phyloP scores from a whole-genome alignment of 1,140 invertebrate species.

The Paraescarpia echinospica region DNA sequence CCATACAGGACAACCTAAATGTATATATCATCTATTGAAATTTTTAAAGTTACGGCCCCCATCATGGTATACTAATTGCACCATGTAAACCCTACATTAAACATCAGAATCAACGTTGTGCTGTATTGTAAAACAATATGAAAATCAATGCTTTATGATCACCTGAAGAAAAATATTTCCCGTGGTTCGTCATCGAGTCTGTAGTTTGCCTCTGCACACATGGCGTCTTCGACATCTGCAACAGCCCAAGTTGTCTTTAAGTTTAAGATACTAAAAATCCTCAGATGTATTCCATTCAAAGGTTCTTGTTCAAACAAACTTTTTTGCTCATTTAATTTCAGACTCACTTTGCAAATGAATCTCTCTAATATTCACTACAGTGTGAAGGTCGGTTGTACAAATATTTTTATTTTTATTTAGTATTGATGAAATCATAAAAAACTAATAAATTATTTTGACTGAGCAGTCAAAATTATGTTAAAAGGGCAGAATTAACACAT shows the following conservation, averaged over 20 bases:
- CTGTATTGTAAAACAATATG: background rate
- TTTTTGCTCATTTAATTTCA: background rate
- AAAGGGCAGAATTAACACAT: background rate
- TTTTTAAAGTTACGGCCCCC: no score
- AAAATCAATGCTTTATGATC: conserved; percentile 9
- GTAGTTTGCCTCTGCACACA: conserved; percentile 77
- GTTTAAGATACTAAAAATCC: conserved; percentile 12
- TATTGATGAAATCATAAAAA: background rate
- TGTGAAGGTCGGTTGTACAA: background rate
- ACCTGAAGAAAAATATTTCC: conserved; percentile 79
- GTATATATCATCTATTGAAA: no score
- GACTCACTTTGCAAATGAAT: background rate
- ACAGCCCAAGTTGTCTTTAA: conserved; percentile 33
- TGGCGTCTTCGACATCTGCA: conserved; percentile 66
- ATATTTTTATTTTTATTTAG: background rate
- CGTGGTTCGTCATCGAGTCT: conserved; percentile 69
- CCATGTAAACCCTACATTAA: background rate
- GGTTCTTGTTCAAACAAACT: background rate
- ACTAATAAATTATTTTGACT: background rate
- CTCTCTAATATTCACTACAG: background rate
- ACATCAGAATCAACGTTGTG: background rate
- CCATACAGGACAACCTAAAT: no score
- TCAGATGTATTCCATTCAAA: background rate
- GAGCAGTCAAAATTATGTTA: background rate
- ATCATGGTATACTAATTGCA: background rate